These are phyloP conservation scores for Leptobrachium leishanense DNA, from an alignment of 2,113 vertebrate species.

Conservation along the genomic window DNA sequence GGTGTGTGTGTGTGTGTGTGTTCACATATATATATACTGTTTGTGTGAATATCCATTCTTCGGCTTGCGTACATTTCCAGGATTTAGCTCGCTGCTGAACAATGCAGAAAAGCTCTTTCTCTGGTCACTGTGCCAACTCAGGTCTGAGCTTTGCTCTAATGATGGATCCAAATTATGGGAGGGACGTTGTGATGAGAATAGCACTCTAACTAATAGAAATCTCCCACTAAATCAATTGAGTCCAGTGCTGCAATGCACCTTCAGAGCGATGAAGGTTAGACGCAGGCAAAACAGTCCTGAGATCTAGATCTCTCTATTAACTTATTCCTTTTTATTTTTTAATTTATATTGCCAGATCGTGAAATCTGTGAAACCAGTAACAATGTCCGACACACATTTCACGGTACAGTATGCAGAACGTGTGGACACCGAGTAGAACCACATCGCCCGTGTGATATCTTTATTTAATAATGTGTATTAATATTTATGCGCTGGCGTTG, in stretches of 20 bases:
- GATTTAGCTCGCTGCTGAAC: neutral
- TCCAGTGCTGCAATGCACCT: slow-evolving; percentile 57
- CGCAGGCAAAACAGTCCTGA: slow-evolving; percentile 53
- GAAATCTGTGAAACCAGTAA: slow-evolving; percentile 16
- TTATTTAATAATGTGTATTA: neutral
- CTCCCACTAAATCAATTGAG: slow-evolving; percentile 70
- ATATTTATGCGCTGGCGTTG: neutral
- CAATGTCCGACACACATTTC: slow-evolving; percentile 8
- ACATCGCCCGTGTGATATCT: neutral
- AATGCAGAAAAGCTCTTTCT: slow-evolving; percentile 50
- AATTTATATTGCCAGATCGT: slow-evolving; percentile 22
- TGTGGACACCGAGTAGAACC: neutral
- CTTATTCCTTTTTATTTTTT: slow-evolving; percentile 12
- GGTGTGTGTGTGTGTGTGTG: no score
- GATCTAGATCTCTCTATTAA: no score
- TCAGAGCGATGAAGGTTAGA: slow-evolving; percentile 49
- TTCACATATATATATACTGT: no score
- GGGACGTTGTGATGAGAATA: slow-evolving; percentile 61
- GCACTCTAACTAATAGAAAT: slow-evolving; percentile 66
- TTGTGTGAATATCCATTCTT: no score
- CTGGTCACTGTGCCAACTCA: slow-evolving; percentile 59
- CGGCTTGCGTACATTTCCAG: neutral
- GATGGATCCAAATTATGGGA: slow-evolving; percentile 66
- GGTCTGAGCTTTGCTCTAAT: slow-evolving; percentile 68
- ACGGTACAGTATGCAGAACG: neutral